Evolutionary conservation across 2,113 vertebrate genomes (phyloP), one percentile per base, ranked within the genome.

Genomic region (Coregonus clupeaformis): DNA sequence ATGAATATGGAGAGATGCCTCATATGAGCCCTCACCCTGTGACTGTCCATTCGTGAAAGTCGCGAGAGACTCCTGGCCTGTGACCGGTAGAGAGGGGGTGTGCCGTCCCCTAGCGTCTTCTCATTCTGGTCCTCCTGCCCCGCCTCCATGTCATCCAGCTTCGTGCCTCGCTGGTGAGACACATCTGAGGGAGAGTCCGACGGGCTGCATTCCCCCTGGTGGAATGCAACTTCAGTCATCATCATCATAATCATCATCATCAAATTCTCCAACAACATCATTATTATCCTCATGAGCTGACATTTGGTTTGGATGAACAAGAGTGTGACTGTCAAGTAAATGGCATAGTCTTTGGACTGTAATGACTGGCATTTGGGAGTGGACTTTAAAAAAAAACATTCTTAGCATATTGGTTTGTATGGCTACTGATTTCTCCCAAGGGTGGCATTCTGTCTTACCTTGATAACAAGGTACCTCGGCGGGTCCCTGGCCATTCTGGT

Each of bases 401-500:
- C 49, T 16, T 16, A 52, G 49, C 49, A 52, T 18, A 18, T 52
- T 4, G 3, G 9, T 60, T 24, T 60, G 18, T 60, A 9, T n/a
- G 32, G 5, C 9, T 45, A 20, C 14, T 55, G 25, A 64, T 25
- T 64, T 64, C 25, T 64, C 13, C 25, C 27, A 52, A 4, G 3
- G 3, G 14, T 52, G 49, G 16, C 29, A 30, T 67, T 32, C 22
- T 75, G 16, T 49, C 93, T 92, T 85, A 98, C 97, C 89, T 94
- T 96, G 83, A 98, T 95, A 66, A 98, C 97, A 68, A 98, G 91
- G 79, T 97, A 98, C 52, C 97, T 93, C 4, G 94, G 94, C 1
- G 97, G 96, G 85, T 98, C 97, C 30, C 96, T 93, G 63, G 97
- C 97, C 97, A 98, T 98, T 71, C 95, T 93, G 12, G 96, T 97